Percentiles rank a stretch among this genome's conserved stretches.
These are phyloP conservation scores for Anoplophora glabripennis DNA, from an alignment of 1,140 invertebrate species.

Conservation along the genomic window DNA sequence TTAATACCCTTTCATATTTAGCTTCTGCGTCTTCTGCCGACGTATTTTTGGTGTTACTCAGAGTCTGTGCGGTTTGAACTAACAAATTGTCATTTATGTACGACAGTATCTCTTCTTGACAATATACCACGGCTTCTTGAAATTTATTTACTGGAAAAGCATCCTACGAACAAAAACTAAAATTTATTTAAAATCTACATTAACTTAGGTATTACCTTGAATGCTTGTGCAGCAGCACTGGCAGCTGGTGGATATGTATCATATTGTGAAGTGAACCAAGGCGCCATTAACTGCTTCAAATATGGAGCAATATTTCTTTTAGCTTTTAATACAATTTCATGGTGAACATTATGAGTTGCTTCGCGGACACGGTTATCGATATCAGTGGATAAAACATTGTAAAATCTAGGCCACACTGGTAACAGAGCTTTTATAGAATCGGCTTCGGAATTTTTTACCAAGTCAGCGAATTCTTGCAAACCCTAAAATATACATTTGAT, in stretches of 20 bases:
- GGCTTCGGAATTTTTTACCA: slow-evolving; percentile 61
- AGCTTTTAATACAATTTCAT: slow-evolving; percentile 63
- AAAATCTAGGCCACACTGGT: slow-evolving; percentile 76
- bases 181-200: not conserved
- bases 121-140: slow-evolving; percentile 70
- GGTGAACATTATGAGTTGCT: slow-evolving; percentile 66
- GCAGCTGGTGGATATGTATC: slow-evolving; percentile 80
- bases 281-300: slow-evolving; percentile 70
- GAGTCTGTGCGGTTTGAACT: slow-evolving; percentile 61
- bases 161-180: slow-evolving; percentile 43
- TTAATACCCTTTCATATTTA: slow-evolving; percentile 67
- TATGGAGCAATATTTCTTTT: slow-evolving; percentile 73
- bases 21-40: slow-evolving; percentile 68
- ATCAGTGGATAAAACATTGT: slow-evolving; percentile 70
- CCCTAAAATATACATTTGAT: slow-evolving; percentile 55
- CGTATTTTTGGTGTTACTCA: slow-evolving; percentile 55
- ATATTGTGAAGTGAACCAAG: slow-evolving; percentile 75
- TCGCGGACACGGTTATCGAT: slow-evolving; percentile 77
- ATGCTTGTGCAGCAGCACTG: slow-evolving; percentile 67
- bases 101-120: slow-evolving; percentile 72
- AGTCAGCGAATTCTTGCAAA: slow-evolving; percentile 70
- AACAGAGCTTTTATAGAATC: slow-evolving; percentile 64
- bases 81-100: slow-evolving; percentile 70
- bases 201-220: slow-evolving; percentile 52
- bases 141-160: slow-evolving; percentile 72